phyloP scores from a whole-genome alignment of 2,888 invertebrate species.

The Ophion ellenae region DNA sequence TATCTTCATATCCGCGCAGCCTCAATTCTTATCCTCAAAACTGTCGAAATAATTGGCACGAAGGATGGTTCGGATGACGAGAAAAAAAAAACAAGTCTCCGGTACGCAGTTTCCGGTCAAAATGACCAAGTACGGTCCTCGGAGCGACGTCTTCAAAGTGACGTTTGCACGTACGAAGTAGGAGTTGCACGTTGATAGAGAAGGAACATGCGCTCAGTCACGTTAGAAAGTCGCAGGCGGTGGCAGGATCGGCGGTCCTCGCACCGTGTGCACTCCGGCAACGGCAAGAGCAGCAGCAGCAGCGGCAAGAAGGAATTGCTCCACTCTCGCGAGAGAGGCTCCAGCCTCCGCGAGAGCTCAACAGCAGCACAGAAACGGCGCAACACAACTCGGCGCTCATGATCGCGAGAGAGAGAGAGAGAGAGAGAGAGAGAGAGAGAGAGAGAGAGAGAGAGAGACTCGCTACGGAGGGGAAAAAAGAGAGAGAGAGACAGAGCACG shows the following conservation, averaged over 20 bases:
- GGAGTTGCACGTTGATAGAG: slow-evolving; percentile 34
- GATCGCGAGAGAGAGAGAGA: slow-evolving; percentile 40
- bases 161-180: no score
- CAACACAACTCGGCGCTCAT: slow-evolving; percentile 59
- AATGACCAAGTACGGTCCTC: no score
- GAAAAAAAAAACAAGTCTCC: no score
- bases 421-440: slow-evolving; percentile 29
- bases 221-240: slow-evolving; percentile 81
- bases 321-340: slow-evolving; percentile 51
- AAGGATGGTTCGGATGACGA: no score
- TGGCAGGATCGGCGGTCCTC: slow-evolving; percentile 63
- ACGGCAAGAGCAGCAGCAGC: slow-evolving; percentile 51
- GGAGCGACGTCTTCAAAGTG: no score
- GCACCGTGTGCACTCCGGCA: slow-evolving; percentile 58
- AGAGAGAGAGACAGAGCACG: slow-evolving; percentile 23
- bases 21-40: no score
- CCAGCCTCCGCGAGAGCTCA: slow-evolving; percentile 27
- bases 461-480: slow-evolving; percentile 4
- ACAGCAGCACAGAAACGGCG: slow-evolving; percentile 37
- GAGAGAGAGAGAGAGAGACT: not conserved
- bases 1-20: no score
- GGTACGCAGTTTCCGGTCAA: no score
- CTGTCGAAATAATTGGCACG: no score
- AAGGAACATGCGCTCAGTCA: slow-evolving; percentile 80
- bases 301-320: slow-evolving; percentile 57